A percentile compares a stretch with the other conserved stretches of the same genome.
These are phyloP conservation scores for Sarcophaga bullata DNA, from an alignment of 1,140 invertebrate species.

Conservation along the genomic window DNA sequence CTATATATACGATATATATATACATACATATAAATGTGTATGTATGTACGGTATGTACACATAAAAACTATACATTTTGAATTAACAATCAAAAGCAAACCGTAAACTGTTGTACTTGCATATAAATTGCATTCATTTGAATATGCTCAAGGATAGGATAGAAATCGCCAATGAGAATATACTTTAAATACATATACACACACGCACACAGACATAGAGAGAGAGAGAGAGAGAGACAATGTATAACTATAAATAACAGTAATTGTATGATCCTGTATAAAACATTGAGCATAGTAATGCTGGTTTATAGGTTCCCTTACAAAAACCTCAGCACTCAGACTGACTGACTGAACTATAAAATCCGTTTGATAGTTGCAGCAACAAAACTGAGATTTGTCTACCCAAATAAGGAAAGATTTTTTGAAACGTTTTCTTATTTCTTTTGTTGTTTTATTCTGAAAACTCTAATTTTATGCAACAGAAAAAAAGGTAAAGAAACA, in stretches of 20 bases:
- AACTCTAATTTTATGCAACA: too few species aligned
- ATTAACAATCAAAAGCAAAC: slow-evolving; percentile 37
- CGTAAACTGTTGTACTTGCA: slow-evolving; percentile 41
- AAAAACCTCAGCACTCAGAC: too few species aligned
- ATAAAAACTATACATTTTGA: background rate
- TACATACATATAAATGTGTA: too few species aligned
- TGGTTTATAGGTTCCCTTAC: background rate
- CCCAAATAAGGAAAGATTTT: too few species aligned
- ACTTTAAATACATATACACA: background rate
- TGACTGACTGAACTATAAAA: too few species aligned
- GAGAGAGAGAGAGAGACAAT: too few species aligned
- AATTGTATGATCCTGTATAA: background rate
- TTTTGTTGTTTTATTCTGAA: background rate
- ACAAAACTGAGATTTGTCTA: too few species aligned
- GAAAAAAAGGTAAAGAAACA: too few species aligned
- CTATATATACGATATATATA: too few species aligned
- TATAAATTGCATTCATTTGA: slow-evolving; percentile 48
- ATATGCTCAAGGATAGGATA: slow-evolving; percentile 43
- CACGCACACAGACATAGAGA: too few species aligned
- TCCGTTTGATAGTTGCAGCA: too few species aligned
- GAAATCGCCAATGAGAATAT: slow-evolving; percentile 38
- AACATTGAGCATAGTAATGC: background rate
- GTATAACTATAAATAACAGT: too few species aligned
- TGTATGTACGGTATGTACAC: background rate
- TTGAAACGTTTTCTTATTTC: background rate